These are phyloP conservation scores for Amphibalanus amphitrite DNA, from an alignment of 1,140 invertebrate species.

Conservation along the genomic window DNA sequence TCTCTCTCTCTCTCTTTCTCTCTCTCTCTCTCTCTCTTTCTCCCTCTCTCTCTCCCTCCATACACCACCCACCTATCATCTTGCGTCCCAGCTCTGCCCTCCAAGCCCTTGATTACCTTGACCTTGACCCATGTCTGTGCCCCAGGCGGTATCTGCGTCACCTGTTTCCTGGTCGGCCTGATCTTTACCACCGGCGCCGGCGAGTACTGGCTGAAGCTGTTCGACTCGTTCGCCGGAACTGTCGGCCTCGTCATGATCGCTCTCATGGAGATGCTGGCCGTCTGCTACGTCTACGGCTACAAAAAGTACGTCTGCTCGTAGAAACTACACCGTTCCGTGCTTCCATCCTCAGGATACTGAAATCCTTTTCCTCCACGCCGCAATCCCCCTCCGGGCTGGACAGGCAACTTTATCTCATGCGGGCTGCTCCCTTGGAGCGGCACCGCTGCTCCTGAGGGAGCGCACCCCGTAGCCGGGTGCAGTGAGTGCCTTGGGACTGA, in stretches of 20 bases:
- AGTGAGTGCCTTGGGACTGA: no score
- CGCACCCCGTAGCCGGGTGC: no score
- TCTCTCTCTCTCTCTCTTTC: not conserved
- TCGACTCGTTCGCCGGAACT: constrained; percentile 85
- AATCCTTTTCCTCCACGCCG: no score
- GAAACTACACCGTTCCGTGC: no score
- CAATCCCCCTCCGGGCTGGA: no score
- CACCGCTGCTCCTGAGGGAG: no score
- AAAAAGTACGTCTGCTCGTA: constrained; percentile 52
- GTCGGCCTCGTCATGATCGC: constrained; percentile 81
- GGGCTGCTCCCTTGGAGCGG: no score
- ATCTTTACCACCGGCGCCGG: constrained; percentile 82
- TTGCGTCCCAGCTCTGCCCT: no score
- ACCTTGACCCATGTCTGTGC: not conserved
- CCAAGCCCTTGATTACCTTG: no score
- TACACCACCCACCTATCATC: not conserved
- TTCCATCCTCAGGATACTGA: no score
- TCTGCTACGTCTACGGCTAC: constrained; percentile 80
- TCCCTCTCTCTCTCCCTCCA: constrained; percentile 2
- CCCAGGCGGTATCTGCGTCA: constrained; percentile 48
- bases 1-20: no score
- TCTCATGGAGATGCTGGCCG: constrained; percentile 71
- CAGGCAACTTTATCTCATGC: no score
- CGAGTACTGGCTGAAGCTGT: constrained; percentile 87
- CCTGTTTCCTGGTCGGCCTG: constrained; percentile 70